Evolutionary conservation across 1,140 invertebrate species (phyloP).

Genomic region (Glomeris maerens): DNA sequence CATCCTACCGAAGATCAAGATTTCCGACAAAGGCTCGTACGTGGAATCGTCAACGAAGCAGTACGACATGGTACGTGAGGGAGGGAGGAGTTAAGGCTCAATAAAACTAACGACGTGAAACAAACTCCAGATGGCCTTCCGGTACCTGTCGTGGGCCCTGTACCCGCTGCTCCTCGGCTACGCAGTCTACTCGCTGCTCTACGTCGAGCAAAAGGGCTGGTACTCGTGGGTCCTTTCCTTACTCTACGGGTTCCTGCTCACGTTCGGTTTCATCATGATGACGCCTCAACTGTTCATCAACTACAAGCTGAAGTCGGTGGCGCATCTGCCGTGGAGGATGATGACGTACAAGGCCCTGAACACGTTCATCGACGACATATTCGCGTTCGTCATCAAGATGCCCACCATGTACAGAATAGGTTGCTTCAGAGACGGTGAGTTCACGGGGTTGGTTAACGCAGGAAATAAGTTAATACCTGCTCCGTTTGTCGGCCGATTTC

Average conservation of each 20-base stretch:
- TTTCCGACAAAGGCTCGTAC: conserved; percentile 93
- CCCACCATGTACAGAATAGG: conserved; percentile 88
- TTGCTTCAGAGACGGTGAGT: conserved; percentile 84
- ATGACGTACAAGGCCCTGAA: conserved; percentile 99
- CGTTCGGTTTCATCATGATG: conserved; percentile 99
- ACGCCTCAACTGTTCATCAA: conserved; percentile 98
- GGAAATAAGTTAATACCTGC: background rate
- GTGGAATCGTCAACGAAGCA: conserved; percentile 84
- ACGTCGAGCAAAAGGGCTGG: conserved; percentile 97
- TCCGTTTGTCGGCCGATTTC: background rate
- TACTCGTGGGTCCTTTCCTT: conserved; percentile 75
- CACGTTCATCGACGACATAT: conserved; percentile 99
- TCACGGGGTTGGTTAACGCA: background rate
- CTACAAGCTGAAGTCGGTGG: conserved; percentile 97
- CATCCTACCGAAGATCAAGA: conserved; percentile 61
- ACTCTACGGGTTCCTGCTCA: conserved; percentile 95
- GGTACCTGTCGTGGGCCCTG: conserved; percentile 87
- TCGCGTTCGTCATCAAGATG: conserved; percentile 99
- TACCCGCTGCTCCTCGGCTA: conserved; percentile 88
- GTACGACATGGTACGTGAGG: conserved; percentile 60
- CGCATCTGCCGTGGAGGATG: conserved; percentile 98
- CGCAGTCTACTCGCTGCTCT: conserved; percentile 89
- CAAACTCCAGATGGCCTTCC: conserved; percentile 77
- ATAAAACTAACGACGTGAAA: too few relatives aligned
- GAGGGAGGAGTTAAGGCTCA: background rate